These are phyloP conservation scores for Zaprionus africanus DNA, from an alignment of 1,140 invertebrate genomes.

Conservation along the genomic window DNA sequence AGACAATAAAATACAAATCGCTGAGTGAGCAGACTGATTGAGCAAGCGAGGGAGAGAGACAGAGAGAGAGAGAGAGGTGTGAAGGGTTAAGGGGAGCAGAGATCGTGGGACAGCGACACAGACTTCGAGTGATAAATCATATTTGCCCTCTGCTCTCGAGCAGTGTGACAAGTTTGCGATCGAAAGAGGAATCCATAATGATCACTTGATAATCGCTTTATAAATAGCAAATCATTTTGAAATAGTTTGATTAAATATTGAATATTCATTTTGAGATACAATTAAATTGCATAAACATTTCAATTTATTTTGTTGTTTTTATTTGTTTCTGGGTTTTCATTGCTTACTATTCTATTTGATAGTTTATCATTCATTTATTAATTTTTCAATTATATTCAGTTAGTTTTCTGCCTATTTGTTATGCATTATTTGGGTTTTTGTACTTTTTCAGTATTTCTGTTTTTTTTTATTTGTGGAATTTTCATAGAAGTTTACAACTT, in stretches of 20 bases:
- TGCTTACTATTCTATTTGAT: no score
- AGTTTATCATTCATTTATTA: no score
- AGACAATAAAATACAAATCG: constrained; percentile 46
- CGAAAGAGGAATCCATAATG: neutral
- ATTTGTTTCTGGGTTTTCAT: no score
- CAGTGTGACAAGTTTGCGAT: neutral
- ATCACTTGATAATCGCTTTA: neutral
- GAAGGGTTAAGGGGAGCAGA: no score
- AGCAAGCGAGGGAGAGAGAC: neutral
- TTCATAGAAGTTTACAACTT: no score
- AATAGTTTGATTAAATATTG: neutral
- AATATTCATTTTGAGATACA: neutral
- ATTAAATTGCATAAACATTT: no score
- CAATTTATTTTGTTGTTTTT: no score
- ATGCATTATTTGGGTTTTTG: no score
- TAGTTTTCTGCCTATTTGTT: no score
- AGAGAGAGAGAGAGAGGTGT: neutral
- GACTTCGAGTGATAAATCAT: constrained; percentile 15
- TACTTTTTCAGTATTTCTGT: no score
- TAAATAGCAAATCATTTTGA: neutral
- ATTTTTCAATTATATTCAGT: no score
- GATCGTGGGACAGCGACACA: neutral
- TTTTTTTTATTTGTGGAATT: no score
- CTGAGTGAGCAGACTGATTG: neutral
- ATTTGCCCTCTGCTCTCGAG: neutral